These are phyloP conservation scores for Ochropacha duplaris DNA, from an alignment of 2,888 invertebrate species.

Conservation along the genomic window DNA sequence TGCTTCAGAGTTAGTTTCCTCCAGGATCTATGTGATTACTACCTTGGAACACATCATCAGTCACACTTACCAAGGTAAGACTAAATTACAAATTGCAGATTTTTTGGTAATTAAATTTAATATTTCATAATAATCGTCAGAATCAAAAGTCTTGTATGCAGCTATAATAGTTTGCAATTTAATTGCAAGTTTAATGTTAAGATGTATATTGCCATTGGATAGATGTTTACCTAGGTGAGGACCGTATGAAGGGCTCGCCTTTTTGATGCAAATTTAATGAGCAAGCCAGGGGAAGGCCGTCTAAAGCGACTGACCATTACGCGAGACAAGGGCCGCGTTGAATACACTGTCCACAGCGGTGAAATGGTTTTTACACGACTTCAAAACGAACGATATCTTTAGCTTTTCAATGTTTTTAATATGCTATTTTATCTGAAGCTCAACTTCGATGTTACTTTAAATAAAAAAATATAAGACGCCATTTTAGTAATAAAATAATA, in stretches of 20 bases:
- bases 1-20: too few species aligned
- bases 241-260: conserved; percentile 52
- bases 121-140: too few species aligned
- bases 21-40: too few species aligned
- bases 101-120: too few species aligned
- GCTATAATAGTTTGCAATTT: neutral
- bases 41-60: too few species aligned
- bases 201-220: conserved; percentile 11
- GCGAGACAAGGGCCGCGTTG: conserved; percentile 58
- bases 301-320: conserved; percentile 71
- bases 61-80: too few species aligned
- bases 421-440: neutral
- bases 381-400: conserved; percentile 20
- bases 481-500: too few species aligned
- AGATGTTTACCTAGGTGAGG: conserved; percentile 50
- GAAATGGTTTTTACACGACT: conserved; percentile 23
- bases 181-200: conserved; percentile 3
- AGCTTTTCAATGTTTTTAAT: conserved; percentile 6
- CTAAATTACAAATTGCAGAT: too few species aligned
- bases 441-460: neutral
- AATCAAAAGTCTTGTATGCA: neutral
- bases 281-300: conserved; percentile 53
- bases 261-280: conserved; percentile 76
- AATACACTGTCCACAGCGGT: conserved; percentile 52
- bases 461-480: too few species aligned